Conservation (phyloP, 2,797 vertebrate genomes). For the Chelon auratus region DNA sequence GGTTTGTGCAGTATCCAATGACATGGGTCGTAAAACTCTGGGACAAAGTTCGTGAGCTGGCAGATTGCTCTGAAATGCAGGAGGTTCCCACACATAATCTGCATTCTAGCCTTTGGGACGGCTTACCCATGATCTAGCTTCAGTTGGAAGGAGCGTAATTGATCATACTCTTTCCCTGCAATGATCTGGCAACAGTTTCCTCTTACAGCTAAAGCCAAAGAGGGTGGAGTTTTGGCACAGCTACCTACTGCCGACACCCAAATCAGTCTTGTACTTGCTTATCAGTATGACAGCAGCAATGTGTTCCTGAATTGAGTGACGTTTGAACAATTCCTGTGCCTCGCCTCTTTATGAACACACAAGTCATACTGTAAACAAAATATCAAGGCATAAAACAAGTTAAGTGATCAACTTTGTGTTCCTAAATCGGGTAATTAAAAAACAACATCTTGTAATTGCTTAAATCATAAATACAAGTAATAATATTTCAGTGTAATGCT, state of each 20-base stretch:
- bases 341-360: too few species aligned
- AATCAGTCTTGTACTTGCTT: background rate
- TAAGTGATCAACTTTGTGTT: too few species aligned
- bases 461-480: too few species aligned
- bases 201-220: background rate
- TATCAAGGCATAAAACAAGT: too few species aligned
- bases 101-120: background rate
- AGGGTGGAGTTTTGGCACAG: background rate
- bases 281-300: background rate
- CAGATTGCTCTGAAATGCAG: too few species aligned
- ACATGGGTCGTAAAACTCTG: background rate
- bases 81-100: too few species aligned
- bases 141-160: background rate
- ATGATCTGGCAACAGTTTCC: background rate
- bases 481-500: too few species aligned
- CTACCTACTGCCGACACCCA: background rate
- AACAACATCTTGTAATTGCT: too few species aligned
- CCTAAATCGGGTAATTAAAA: too few species aligned
- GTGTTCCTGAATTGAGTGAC: too few species aligned
- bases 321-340: too few species aligned
- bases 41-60: background rate
- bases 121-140: background rate
- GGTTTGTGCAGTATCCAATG: conserved; percentile 22
- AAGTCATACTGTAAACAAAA: too few species aligned
- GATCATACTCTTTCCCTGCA: background rate